These are phyloP conservation scores for Ochropleura plecta DNA, from an alignment of 2,888 invertebrate species.

Conservation along the genomic window DNA sequence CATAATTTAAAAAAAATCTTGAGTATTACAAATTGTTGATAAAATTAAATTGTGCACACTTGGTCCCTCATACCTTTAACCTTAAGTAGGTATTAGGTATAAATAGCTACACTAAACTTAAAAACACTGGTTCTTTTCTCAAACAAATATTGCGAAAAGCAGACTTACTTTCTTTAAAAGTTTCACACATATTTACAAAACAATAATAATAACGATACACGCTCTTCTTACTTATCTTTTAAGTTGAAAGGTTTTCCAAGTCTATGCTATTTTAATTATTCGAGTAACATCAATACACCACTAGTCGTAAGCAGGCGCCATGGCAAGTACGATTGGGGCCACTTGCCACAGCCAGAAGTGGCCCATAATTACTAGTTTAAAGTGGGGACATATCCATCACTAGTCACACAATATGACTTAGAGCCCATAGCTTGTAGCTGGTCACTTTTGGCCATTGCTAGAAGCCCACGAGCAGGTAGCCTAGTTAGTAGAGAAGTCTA, in stretches of 20 bases:
- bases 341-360: constrained; percentile 29
- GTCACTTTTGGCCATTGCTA: constrained; percentile 28
- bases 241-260: constrained; percentile 26
- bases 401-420: neutral
- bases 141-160: constrained; percentile 24
- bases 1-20: constrained; percentile 53
- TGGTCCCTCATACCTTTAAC: constrained; percentile 56
- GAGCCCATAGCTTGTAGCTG: neutral
- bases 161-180: constrained; percentile 39
- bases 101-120: constrained; percentile 45
- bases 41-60: constrained; percentile 55
- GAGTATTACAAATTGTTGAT: constrained; percentile 64
- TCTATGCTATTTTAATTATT: constrained; percentile 19
- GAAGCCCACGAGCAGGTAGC: neutral
- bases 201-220: constrained; percentile 40
- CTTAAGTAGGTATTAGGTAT: constrained; percentile 19
- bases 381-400: neutral
- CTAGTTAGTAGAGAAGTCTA: neutral
- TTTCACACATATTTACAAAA: constrained; percentile 58
- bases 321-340: constrained; percentile 6
- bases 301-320: constrained; percentile 15
- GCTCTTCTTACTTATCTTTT: constrained; percentile 49
- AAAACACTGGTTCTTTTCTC: constrained; percentile 39
- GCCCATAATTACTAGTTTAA: neutral
- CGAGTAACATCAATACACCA: constrained; percentile 24